phyloP scores from a whole-genome alignment of 2,113 vertebrate genomes.

The Halcyon senegalensis region DNA sequence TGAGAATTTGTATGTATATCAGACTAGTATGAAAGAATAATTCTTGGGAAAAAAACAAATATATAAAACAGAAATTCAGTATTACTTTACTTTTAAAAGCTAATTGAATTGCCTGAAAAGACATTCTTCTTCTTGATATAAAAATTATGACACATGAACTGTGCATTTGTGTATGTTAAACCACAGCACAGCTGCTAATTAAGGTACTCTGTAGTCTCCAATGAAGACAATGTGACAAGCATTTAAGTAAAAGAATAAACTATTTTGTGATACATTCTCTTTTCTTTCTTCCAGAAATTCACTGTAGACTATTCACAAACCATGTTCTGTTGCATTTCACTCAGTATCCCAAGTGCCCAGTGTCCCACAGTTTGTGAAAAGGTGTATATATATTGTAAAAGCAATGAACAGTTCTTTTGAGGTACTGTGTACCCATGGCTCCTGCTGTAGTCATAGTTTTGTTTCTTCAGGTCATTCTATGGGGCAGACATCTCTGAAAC shows the following conservation, averaged over 20 bases:
- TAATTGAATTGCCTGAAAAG: neutral
- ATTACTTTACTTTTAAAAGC: neutral
- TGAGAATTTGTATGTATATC: neutral
- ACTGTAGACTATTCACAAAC: neutral
- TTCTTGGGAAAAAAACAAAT: neutral
- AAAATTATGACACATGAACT: neutral
- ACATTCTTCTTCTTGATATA: neutral
- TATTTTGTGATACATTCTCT: neutral
- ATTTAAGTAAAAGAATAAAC: neutral
- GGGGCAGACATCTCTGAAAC: neutral
- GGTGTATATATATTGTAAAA: neutral
- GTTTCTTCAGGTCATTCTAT: neutral
- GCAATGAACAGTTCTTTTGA: fast-evolving
- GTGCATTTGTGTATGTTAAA: neutral
- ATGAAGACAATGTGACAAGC: neutral
- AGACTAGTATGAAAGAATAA: neutral
- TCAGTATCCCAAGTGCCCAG: neutral
- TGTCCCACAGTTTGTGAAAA: neutral
- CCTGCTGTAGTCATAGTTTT: neutral
- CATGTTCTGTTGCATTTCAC: neutral
- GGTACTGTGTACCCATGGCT: neutral
- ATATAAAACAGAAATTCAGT: neutral
- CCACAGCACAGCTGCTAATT: neutral
- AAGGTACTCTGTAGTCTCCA: neutral
- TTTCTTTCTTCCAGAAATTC: neutral